Base-by-base conservation (phyloP, 1,140 invertebrate species). In the Drosophila rufa region DNA sequence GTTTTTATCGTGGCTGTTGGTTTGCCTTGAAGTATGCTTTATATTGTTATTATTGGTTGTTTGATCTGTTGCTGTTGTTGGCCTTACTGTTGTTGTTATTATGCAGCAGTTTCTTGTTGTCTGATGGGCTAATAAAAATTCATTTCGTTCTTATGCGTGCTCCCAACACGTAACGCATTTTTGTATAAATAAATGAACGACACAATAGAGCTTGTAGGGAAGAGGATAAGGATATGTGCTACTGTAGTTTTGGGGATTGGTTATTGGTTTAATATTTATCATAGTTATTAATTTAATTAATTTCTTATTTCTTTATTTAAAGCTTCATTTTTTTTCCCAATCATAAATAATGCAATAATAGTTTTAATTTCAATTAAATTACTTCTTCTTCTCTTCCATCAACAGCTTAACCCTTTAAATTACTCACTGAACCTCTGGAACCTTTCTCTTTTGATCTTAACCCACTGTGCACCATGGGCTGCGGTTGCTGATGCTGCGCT, bases 121-220 rank as follows among this genome's bases (percentile, higher is more conserved):
- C 75, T 55, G 71, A 87, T 70, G 85, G 59, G 81, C 85, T 85
- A 89, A 89, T 89, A 90, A 89, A 89, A 90, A 89, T 89, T 89
- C 81, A 90, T 89, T 90, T 68, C 30, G 36, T 14, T 71, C 46
- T 42, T 14, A 12, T 27, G 27, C 17, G 45, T 19, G 22, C 51
- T 22, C 7, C 53, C 11, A 59, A 48, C 69, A 73, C 69, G 69
- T 59, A 71, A n/a, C 33, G 12, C 40, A 68, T 46, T 43, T 59
- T 46, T 5, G 17, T 75, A 43, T 38, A 57, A 64, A 50, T 40
- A 65, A 66, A 53, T 42, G 36, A 25, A 33, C 15, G 36, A 36
- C 40, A 30, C 0, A n/a, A 17, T 36, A 3, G 6, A 53, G 33
- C 15, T 60, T 62, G 9, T 68, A 14, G 5, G 11, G 12, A 36